A percentile compares a stretch with the other conserved stretches of the same genome.
Evolutionary conservation across 2,113 vertebrate genomes (phyloP).

Genomic region (Lampris megalopsis): DNA sequence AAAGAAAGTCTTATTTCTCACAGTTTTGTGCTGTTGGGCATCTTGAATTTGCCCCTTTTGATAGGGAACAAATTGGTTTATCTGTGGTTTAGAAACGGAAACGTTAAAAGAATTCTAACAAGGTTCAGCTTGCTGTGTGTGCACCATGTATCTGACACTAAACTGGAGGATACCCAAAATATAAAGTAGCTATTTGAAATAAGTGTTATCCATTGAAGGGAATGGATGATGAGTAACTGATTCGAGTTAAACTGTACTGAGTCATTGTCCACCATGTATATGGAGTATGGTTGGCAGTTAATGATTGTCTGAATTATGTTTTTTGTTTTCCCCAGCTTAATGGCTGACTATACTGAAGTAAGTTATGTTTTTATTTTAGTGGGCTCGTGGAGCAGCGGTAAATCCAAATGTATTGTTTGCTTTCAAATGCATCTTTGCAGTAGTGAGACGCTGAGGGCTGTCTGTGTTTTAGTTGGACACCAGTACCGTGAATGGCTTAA

Average conservation of each 20-base stretch:
- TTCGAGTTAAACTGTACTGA: constrained; percentile 41
- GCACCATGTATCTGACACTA: constrained; percentile 44
- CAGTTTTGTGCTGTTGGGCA: constrained; percentile 8
- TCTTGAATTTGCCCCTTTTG: not conserved
- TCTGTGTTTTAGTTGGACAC: constrained; percentile 73
- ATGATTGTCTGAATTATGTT: constrained; percentile 50
- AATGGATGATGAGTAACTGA: constrained; percentile 47
- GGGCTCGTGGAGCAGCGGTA: constrained; percentile 44
- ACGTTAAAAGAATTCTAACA: constrained; percentile 44
- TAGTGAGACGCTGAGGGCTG: constrained; percentile 75
- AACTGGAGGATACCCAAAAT: constrained; percentile 65
- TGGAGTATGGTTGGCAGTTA: constrained; percentile 24
- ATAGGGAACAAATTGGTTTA: constrained; percentile 5
- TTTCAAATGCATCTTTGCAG: constrained; percentile 75
- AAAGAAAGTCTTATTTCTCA: not conserved
- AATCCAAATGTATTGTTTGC: constrained; percentile 60
- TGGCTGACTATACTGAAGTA: constrained; percentile 69
- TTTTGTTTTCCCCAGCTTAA: constrained; percentile 70
- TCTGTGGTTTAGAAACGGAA: constrained; percentile 46
- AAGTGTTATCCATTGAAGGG: constrained; percentile 19
- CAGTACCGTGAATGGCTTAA: constrained; percentile 73
- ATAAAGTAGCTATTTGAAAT: constrained; percentile 55
- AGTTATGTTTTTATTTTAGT: constrained; percentile 19
- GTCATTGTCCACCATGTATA: constrained; percentile 33
- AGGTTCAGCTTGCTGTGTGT: constrained; percentile 49